A percentile compares a stretch with the other conserved stretches of the same genome.
phyloP scores from a whole-genome alignment of 1,140 invertebrate species.

The Palaemon carinicauda region DNA sequence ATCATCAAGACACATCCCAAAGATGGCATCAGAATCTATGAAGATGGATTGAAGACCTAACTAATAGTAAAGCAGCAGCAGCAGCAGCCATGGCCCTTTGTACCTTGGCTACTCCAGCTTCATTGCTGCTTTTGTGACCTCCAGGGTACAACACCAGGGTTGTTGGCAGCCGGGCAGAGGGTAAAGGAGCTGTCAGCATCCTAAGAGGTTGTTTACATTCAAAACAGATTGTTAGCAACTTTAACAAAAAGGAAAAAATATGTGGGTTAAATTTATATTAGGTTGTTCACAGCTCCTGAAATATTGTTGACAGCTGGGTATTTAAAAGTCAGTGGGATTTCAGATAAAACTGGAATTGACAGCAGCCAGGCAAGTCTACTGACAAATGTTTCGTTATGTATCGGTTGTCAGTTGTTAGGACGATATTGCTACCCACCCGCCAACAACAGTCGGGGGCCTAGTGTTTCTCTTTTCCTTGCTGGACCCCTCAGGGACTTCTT shows the following conservation, averaged over 20 bases:
- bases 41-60: background rate
- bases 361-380: background rate
- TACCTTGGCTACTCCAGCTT: constrained; percentile 23
- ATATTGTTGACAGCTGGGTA: background rate
- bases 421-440: background rate
- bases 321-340: no score
- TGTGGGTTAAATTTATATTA: background rate
- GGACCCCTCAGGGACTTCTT: constrained; percentile 21
- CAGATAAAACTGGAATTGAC: background rate
- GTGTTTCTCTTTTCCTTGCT: constrained; percentile 35
- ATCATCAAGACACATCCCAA: constrained; percentile 58
- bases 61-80: background rate
- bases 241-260: background rate
- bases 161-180: constrained; percentile 51
- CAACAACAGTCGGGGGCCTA: constrained; percentile 5
- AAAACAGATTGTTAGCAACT: background rate
- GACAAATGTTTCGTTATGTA: background rate
- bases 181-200: constrained; percentile 34
- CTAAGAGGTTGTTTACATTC: constrained; percentile 26
- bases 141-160: constrained; percentile 50
- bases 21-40: constrained; percentile 44
- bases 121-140: constrained; percentile 40
- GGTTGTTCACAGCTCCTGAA: background rate
- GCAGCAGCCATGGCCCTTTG: constrained; percentile 14
- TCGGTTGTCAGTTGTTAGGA: background rate